phyloP scores from a whole-genome alignment of 1,140 invertebrate genomes.

The Planococcus citri region DNA sequence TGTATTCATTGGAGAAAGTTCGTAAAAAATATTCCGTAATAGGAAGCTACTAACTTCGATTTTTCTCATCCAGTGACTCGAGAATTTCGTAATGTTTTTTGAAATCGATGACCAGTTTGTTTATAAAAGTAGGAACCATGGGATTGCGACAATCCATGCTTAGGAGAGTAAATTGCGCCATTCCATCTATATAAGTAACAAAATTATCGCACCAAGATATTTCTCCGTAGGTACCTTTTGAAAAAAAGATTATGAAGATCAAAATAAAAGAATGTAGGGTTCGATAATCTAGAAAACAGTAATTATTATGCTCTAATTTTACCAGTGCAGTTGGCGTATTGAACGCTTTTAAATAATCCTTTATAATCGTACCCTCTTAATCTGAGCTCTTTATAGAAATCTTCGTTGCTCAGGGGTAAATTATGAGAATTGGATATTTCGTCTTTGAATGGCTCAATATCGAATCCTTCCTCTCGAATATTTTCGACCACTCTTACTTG shows the following conservation, averaged over 20 bases:
- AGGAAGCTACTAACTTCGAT: too few relatives aligned
- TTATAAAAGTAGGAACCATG: neutral
- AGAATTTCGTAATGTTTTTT: neutral
- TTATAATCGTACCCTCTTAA: slow-evolving; percentile 85
- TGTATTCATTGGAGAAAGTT: too few relatives aligned
- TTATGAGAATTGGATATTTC: slow-evolving; percentile 26
- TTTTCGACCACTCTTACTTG: slow-evolving; percentile 37
- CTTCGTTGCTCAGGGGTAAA: slow-evolving; percentile 43
- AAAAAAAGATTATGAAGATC: too few relatives aligned
- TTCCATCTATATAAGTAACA: slow-evolving; percentile 84
- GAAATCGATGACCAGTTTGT: neutral
- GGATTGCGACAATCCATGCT: neutral
- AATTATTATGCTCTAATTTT: too few relatives aligned
- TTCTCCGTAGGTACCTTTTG: slow-evolving; percentile 25
- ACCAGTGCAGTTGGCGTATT: slow-evolving; percentile 38
- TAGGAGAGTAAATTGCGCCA: slow-evolving; percentile 53
- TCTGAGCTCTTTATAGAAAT: slow-evolving; percentile 85
- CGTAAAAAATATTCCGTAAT: too few relatives aligned
- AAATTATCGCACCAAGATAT: slow-evolving; percentile 74
- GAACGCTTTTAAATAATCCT: slow-evolving; percentile 55
- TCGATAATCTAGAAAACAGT: too few relatives aligned
- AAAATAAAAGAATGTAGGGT: too few relatives aligned
- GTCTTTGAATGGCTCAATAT: slow-evolving; percentile 33
- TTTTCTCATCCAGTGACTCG: neutral
- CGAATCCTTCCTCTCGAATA: slow-evolving; percentile 29